Percentiles rank a stretch among this genome's conserved stretches.
phyloP scores from a whole-genome alignment of 1,140 invertebrate genomes.

The Berghia stephanieae region DNA sequence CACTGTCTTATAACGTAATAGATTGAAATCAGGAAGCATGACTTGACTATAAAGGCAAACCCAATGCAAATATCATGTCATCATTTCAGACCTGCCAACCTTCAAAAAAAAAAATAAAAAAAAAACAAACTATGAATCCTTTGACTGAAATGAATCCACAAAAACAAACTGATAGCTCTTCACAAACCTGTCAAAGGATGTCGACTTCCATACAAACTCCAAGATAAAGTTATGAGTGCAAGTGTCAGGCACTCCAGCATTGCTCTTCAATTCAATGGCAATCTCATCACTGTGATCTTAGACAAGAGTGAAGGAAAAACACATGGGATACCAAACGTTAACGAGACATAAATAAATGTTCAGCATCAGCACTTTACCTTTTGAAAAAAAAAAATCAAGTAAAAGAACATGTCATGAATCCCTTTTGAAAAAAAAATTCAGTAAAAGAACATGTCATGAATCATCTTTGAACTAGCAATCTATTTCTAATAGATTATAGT shows the following conservation, averaged over 20 bases:
- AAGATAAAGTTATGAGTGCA: slow-evolving; percentile 96
- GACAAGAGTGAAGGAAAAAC: neutral
- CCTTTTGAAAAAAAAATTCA: neutral
- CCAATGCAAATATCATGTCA: too few species aligned
- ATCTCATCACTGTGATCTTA: slow-evolving; percentile 95
- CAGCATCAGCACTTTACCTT: neutral
- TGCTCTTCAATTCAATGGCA: slow-evolving; percentile 93
- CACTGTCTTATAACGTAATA: too few species aligned
- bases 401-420: neutral
- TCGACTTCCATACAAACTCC: slow-evolving; percentile 99
- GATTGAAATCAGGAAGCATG: too few species aligned
- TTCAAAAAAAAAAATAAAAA: too few species aligned
- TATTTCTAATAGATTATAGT: too few species aligned
- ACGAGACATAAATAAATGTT: neutral
- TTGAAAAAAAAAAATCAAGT: neutral
- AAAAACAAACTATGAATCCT: too few species aligned
- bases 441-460: too few species aligned
- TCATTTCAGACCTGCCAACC: too few species aligned
- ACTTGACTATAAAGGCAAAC: too few species aligned
- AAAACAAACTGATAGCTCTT: too few species aligned
- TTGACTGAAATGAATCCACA: too few species aligned
- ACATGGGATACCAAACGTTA: neutral
- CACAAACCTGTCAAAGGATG: slow-evolving; percentile 94
- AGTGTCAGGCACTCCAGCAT: slow-evolving; percentile 87
- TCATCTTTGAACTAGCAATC: too few species aligned